Evolutionary conservation across 1,140 invertebrate genomes (phyloP), one percentile per base, ranked within the genome.

Genomic region (Aporrectodea caliginosa): DNA sequence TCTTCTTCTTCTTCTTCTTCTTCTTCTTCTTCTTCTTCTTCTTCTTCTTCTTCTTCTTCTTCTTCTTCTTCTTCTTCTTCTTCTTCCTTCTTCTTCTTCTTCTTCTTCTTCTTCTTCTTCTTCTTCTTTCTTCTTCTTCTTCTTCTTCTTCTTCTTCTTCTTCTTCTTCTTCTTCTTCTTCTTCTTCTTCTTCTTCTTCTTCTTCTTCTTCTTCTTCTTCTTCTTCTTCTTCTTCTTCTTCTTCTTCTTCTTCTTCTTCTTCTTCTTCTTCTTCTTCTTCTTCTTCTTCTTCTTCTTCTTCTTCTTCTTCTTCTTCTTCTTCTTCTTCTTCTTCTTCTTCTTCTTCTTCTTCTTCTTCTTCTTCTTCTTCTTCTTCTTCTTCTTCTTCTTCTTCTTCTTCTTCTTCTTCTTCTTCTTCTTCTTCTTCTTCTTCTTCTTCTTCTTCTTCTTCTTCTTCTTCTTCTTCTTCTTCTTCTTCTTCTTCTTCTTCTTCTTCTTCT

Each of bases 81-180:
- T 58, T 58, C 43, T 58, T 58, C 22, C 22, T 58, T 58, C 43
- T 22, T 58, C 43, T 58, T 58, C 43, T 58, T 22, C 43, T 58
- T 58, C 43, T 58, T 58, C 43, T 58, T 58, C 43, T 58, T 58
- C 43, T 58, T 58, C 43, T 58, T 58, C 43, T 22, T 58, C 22
- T 22, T 58, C 22, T 22, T 58, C 22, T 22, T 58, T 58, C 43
- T 58, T 58, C 22, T 12, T 58, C 43, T 6, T 58, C 43, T 58
- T 58, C 43, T 58, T 58, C 43, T 58, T 58, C 43, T 58, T 58
- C 43, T 58, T 58, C 43, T 58, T 58, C 43, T 58, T 58, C 43
- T 58, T 58, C 43, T 58, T 58, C 43, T 58, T 58, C 43, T 58
- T 58, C 43, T 58, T 58, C 43, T 58, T 58, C 43, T 58, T 58